phyloP scores from a whole-genome alignment of 2,113 vertebrate genomes.

The Pelobates fuscus region DNA sequence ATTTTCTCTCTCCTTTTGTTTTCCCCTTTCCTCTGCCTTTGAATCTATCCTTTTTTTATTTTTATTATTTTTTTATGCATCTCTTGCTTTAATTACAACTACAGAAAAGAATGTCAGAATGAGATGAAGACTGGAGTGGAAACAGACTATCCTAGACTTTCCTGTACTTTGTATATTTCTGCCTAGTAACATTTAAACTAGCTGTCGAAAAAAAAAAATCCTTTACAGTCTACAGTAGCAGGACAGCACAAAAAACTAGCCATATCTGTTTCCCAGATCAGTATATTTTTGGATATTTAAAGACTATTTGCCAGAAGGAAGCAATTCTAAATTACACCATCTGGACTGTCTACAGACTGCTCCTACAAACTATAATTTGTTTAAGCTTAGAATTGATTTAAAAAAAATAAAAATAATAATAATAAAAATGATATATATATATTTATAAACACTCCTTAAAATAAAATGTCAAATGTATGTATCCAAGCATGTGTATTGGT shows the following conservation, averaged over 20 bases:
- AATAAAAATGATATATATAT: no score
- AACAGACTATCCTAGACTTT: slow-evolving; percentile 64
- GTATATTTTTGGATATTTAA: slow-evolving; percentile 4
- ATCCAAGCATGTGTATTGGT: slow-evolving; percentile 2
- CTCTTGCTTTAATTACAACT: slow-evolving; percentile 62
- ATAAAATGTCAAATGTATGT: slow-evolving; percentile 7
- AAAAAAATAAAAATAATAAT: no score
- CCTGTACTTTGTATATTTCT: slow-evolving; percentile 32
- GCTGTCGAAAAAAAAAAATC: no score
- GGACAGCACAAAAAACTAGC: slow-evolving; percentile 13
- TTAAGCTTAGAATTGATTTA: slow-evolving; percentile 10
- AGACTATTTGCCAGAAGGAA: slow-evolving; percentile 27
- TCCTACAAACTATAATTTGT: slow-evolving; percentile 13
- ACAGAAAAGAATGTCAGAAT: slow-evolving; percentile 67
- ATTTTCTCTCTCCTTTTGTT: slow-evolving; percentile 52
- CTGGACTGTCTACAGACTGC: slow-evolving; percentile 4
- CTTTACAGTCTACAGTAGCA: background rate
- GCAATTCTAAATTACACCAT: slow-evolving; percentile 16
- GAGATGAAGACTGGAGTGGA: slow-evolving; percentile 63
- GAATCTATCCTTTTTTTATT: background rate
- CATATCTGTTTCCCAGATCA: background rate
- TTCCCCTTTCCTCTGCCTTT: slow-evolving; percentile 49
- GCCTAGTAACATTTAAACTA: background rate
- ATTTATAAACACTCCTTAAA: slow-evolving; percentile 19
- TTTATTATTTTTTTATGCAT: slow-evolving; percentile 27